Evolutionary conservation across 2,113 vertebrate species (phyloP), one percentile per base, ranked within the genome.

Genomic region (Smithornis capensis): DNA sequence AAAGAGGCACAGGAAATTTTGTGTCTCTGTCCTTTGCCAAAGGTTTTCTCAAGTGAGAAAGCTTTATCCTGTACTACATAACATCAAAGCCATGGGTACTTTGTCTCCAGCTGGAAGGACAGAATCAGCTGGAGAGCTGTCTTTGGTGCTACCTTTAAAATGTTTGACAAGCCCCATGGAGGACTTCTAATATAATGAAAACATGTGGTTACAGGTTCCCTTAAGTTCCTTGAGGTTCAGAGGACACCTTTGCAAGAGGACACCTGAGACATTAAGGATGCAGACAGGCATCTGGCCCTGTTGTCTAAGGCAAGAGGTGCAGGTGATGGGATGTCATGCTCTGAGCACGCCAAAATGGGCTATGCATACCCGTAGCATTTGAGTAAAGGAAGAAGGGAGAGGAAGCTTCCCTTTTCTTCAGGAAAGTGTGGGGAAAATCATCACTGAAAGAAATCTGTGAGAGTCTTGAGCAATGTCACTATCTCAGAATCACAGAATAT

Each of bases 271-370:
- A 63, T 21, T 62, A 24, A 76, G 33, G 25, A 10, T 45, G 19
- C 45, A 68, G 44, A 37, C 0, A 0, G 16, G 28, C 33, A 73
- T 57, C 28, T 53, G 40, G 33, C 22, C n/a, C 24, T 64, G 10
- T 17, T 89, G 31, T 8, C 35, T 63, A 13, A 59, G 27, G 13
- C 55, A 79, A 79, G 31, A 90, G 17, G n/a, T 69, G 22, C 56
- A 71, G 62, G 15, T 59, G 76, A 64, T 17, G 23, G 22, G 31
- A 45, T 45, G 49, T 37, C 65, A 33, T 28, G 59, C 4, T 67
- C 68, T 44, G 25, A 86, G 9, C 12, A 9, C 50, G 33, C 6
- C 35, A 63, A 65, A 89, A 52, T 45, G 21, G 28, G 29, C 2
- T 12, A 25, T 28, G 3, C 23, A n/a, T 67, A 55, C 18, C 50